Conservation (phyloP, 2,888 invertebrate species). For the Hymenopus coronatus region DNA sequence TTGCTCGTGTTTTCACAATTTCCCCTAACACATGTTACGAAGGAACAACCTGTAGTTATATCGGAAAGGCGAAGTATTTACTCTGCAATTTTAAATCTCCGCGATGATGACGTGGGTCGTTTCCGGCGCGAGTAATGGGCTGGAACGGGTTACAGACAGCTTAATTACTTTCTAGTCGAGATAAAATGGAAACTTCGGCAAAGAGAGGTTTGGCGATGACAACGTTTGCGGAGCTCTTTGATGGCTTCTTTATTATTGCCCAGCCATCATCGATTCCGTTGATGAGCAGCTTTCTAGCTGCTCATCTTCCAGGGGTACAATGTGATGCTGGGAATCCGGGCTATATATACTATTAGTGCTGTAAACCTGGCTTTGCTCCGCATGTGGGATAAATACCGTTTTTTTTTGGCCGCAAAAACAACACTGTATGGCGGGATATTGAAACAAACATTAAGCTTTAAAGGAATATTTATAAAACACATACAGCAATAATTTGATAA, state of each 20-base stretch:
- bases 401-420: too few relatives aligned
- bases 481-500: too few relatives aligned
- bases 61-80: neutral
- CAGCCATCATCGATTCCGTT: neutral
- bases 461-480: too few relatives aligned
- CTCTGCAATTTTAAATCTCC: neutral
- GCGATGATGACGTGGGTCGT: too few relatives aligned
- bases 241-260: neutral
- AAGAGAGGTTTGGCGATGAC: neutral
- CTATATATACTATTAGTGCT: too few relatives aligned
- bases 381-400: too few relatives aligned
- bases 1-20: too few relatives aligned
- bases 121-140: neutral
- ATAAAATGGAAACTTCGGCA: neutral
- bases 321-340: too few relatives aligned
- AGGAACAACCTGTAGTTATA: neutral
- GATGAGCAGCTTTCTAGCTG: neutral
- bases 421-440: too few relatives aligned
- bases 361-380: too few relatives aligned
- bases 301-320: neutral
- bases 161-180: neutral
- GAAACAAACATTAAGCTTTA: too few relatives aligned
- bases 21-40: neutral
- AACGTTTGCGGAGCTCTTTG: neutral
- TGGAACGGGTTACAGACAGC: neutral